These are phyloP conservation scores for Monochamus alternatus DNA, from an alignment of 2,888 invertebrate species.

Conservation along the genomic window DNA sequence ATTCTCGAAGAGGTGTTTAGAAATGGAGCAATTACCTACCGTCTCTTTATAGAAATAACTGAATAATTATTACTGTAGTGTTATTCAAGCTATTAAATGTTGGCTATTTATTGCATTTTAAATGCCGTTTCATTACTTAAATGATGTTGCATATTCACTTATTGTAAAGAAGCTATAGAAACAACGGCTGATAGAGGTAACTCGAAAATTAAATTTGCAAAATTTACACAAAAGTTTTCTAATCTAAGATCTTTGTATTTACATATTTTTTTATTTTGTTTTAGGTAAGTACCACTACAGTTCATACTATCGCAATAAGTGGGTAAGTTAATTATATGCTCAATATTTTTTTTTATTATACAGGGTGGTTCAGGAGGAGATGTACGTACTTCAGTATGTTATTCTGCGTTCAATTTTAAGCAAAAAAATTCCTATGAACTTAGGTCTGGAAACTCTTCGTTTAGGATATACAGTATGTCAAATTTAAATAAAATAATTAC, in stretches of 20 bases:
- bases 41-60: background rate
- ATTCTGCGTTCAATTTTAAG: no score
- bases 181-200: no score
- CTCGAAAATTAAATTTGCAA: no score
- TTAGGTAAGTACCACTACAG: conserved; percentile 8
- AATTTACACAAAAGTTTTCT: no score
- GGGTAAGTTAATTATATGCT: background rate
- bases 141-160: background rate
- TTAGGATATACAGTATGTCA: no score
- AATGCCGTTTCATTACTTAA: background rate
- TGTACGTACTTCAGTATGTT: no score
- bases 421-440: no score
- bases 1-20: conserved; percentile 20
- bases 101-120: background rate
- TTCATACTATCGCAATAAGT: background rate
- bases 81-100: background rate
- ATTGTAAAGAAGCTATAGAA: no score
- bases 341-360: background rate
- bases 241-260: no score
- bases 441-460: no score
- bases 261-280: conserved; percentile 9
- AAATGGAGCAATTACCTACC: background rate
- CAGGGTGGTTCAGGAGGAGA: no score
- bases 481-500: no score
- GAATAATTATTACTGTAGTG: background rate